Percentiles rank a stretch among this genome's conserved stretches.
Conservation (phyloP, 1,140 invertebrate species). For the Archegozetes longisetosus region DNA sequence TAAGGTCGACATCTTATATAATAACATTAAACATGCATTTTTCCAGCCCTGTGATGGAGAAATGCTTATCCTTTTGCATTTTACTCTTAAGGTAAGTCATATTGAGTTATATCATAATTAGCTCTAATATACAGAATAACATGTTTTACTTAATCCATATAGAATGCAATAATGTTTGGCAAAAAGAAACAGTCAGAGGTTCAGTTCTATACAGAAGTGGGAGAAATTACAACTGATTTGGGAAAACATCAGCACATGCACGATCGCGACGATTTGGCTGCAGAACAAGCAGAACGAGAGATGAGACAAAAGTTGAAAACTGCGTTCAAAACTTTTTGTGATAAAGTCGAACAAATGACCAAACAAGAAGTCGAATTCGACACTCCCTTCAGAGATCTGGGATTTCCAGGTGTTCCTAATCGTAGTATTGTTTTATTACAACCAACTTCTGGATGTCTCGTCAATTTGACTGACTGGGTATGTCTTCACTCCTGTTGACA, state of each 20-base stretch:
- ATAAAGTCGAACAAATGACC: constrained; percentile 89
- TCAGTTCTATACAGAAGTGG: constrained; percentile 99
- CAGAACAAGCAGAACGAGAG: constrained; percentile 95
- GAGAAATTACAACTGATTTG: constrained; percentile 97
- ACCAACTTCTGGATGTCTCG: constrained; percentile 88
- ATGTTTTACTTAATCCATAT: constrained; percentile 6
- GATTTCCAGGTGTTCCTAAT: constrained; percentile 94
- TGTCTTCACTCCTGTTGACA: constrained; percentile 17
- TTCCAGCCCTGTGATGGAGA: constrained; percentile 99
- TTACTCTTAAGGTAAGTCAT: constrained; percentile 67
- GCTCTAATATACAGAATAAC: too few relatives aligned
- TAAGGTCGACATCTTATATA: constrained; percentile 98
- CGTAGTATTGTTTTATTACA: constrained; percentile 88
- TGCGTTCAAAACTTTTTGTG: constrained; percentile 95
- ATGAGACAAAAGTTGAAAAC: constrained; percentile 88
- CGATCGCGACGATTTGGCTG: constrained; percentile 92
- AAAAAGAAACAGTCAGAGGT: constrained; percentile 99
- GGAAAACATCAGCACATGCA: constrained; percentile 99
- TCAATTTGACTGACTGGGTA: constrained; percentile 94
- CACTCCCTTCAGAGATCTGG: constrained; percentile 90
- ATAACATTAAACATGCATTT: constrained; percentile 99
- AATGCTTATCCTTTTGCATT: constrained; percentile 98
- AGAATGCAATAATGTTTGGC: constrained; percentile 96
- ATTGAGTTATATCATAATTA: not conserved
- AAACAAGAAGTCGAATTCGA: constrained; percentile 98